Base-by-base conservation (phyloP, 2,113 vertebrate species). In the Ageneiosus marmoratus region DNA sequence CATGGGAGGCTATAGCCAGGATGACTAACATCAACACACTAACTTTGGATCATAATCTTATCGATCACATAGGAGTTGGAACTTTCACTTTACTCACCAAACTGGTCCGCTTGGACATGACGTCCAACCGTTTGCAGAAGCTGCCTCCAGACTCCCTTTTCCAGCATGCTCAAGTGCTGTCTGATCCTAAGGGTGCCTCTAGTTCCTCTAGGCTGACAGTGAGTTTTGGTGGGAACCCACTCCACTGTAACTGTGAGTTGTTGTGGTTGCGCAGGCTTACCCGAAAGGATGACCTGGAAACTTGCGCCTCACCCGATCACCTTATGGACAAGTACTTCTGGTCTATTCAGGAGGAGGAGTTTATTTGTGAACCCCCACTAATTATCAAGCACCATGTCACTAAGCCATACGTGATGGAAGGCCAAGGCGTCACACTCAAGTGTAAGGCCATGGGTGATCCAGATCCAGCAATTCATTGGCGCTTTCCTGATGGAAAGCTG, bases 191-290 rank as follows among this genome's bases (percentile, higher is more conserved):
- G 0, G 94, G 75, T 29, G 70, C 92, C 15, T 92, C 94, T n/a
- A 94, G 93, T 20, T 95, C 94, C 0, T 94, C 95, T 0, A 92
- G 92, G 0, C 85, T 97, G 87, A 93, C 95, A 0, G 95, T 98
- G 75, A 98, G 96, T 88, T 97, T 98, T 0, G 97, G 96, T 0
- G 97, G 97, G 0, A 98, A 98, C 92, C 97, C 97, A 0, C 84
- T 98, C 15, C 97, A 98, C 37, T 98, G 97, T 70, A 98, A 98
- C 92, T 98, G 97, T 0, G 97, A 98, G 89, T 87, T 98, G 53
- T 94, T 98, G 18, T 98, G 97, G 97, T 90, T 98, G 0, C 93
- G 97, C 18, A 91, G 97, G 1, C 86, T 97, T 67, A 96, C 96
- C 0, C 80, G 94, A 2, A 95, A 97, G 76, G 97, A 97, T 0